Evolutionary conservation across 1,140 invertebrate species (phyloP), one percentile per base, ranked within the genome.

Genomic region (Zelostemma sp.): DNA sequence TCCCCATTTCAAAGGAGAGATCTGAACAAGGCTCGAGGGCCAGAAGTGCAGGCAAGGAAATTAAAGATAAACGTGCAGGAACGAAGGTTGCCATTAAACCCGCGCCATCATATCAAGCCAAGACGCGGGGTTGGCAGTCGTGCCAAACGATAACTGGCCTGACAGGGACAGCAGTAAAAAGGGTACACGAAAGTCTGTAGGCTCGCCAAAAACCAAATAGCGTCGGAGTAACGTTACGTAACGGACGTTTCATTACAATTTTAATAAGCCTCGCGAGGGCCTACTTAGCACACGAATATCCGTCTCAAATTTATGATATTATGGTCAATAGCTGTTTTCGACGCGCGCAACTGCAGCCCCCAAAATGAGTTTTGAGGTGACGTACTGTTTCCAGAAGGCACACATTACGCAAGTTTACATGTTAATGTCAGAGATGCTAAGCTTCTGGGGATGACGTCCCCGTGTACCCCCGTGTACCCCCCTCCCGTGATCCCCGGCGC

Each of bases 71-170:
- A 38, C 9, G 35, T 12, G 2, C 2, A n/a, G 35, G 9, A 11
- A 11, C 35, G 28, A n/a, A n/a, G n/a, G n/a, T n/a, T n/a, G n/a
- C n/a, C n/a, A n/a, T n/a, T n/a, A n/a, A n/a, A n/a, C n/a, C n/a
- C n/a, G n/a, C n/a, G n/a, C n/a, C n/a, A n/a, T n/a, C n/a, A n/a
- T n/a, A n/a, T 31, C 11, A 31, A 4, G 35, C 9, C 9, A 11
- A n/a, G n/a, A 11, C 18, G 6, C n/a, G 43, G 8, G 17, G 43
- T 46, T 46, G 43, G 43, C 54, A 28, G 35, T 25, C 31, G 49
- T 68, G 66, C 66, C 66, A 63, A 68, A 68, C 55, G 66, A 68
- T 68, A 68, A 68, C 66, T 62, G 48, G n/a, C n/a, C n/a, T 47
- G 40, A 45, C 47, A 61, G 66, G 59, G 14, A 17, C 1, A 46